Percentiles rank a stretch among this genome's conserved stretches.
These are phyloP conservation scores for Adelognathus sp. DNA, from an alignment of 2,888 invertebrate species.

Conservation along the genomic window DNA sequence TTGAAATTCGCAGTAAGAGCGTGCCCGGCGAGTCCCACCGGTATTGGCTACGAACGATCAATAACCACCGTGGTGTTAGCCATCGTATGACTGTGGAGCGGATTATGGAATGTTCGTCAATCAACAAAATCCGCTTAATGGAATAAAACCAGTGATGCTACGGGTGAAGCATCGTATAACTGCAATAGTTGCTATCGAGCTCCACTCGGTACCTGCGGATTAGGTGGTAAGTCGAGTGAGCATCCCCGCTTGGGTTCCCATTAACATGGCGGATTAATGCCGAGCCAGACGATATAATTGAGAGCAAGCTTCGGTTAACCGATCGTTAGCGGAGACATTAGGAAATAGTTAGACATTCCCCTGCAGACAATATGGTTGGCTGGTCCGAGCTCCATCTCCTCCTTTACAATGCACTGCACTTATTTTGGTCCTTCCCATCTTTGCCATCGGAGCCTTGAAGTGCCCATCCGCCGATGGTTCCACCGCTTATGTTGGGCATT, in stretches of 20 bases:
- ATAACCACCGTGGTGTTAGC: conserved; percentile 10
- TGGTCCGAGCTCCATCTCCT: neutral
- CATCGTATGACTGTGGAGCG: conserved; percentile 34
- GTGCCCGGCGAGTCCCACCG: neutral
- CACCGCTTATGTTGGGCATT: neutral
- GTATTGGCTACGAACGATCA: conserved; percentile 14
- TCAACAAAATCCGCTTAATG: conserved; percentile 47
- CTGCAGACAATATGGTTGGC: conserved; percentile 32
- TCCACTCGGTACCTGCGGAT: neutral
- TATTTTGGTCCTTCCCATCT: neutral
- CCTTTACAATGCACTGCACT: neutral
- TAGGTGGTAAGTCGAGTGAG: conserved; percentile 8
- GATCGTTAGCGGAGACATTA: conserved; percentile 48
- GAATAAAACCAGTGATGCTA: conserved; percentile 28
- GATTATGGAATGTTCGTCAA: conserved; percentile 20
- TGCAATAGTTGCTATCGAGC: neutral
- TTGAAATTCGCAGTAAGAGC: conserved; percentile 48
- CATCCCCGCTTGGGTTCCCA: conserved; percentile 17
- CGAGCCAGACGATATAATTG: conserved; percentile 38
- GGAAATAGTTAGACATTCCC: conserved; percentile 36
- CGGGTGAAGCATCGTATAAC: neutral
- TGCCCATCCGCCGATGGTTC: conserved; percentile 10
- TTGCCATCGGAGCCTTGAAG: neutral
- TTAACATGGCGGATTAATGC: conserved; percentile 41
- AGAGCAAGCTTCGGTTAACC: conserved; percentile 27